These are phyloP conservation scores for Cheilosia impressa DNA, from an alignment of 2,888 invertebrate genomes.

Conservation along the genomic window DNA sequence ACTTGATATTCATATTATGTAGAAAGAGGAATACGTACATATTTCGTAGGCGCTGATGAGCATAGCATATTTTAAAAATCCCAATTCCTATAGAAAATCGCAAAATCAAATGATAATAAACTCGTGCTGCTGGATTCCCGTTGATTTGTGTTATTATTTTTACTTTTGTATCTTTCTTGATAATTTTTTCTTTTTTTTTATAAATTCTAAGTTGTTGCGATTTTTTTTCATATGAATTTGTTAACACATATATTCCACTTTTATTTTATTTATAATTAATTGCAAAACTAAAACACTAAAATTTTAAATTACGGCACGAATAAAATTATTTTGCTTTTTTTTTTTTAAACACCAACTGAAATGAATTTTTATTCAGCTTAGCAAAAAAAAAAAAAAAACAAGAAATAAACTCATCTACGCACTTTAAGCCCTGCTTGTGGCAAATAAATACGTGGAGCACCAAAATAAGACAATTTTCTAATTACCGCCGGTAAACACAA, in stretches of 20 bases:
- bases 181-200: conserved; percentile 41
- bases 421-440: not conserved
- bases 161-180: conserved; percentile 45
- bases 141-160: conserved; percentile 45
- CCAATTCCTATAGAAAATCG: conserved; percentile 64
- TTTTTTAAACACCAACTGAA: conserved; percentile 3
- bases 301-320: conserved; percentile 7
- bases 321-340: conserved; percentile 8
- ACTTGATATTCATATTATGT: conserved; percentile 19
- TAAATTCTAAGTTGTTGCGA: conserved; percentile 44
- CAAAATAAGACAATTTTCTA: not conserved
- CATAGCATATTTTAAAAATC: conserved; percentile 81
- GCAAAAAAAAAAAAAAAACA: conserved; percentile 14
- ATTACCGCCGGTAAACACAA: conserved; percentile 37
- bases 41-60: conserved; percentile 83
- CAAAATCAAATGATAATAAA: conserved; percentile 76
- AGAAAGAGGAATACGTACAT: conserved; percentile 79
- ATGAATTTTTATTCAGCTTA: not conserved
- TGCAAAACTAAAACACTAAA: conserved; percentile 46
- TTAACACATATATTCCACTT: conserved; percentile 49
- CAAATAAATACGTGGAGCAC: not conserved
- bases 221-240: conserved; percentile 9
- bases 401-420: not conserved
- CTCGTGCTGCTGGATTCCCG: conserved; percentile 36
- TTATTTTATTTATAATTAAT: conserved; percentile 14